These are phyloP conservation scores for Puma concolor DNA, from an alignment of 2,113 vertebrate species.

Conservation along the genomic window DNA sequence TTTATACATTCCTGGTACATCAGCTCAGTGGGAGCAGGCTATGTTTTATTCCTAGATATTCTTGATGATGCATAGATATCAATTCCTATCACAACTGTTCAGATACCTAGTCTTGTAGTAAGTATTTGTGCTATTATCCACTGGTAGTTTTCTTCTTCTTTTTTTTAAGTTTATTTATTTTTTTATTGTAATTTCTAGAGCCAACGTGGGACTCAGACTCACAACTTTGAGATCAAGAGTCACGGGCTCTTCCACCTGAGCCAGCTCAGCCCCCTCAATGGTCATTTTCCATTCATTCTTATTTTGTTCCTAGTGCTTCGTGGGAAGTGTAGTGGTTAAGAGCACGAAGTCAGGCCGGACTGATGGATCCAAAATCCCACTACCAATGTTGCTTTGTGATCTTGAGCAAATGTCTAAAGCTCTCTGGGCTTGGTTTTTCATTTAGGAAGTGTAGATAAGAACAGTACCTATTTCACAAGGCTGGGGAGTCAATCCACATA, in stretches of 20 bases:
- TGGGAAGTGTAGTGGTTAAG: neutral
- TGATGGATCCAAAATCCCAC: neutral
- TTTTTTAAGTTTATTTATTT: neutral
- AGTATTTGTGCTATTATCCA: neutral
- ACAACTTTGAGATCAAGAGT: neutral
- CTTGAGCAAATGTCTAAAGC: neutral
- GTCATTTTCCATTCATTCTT: neutral
- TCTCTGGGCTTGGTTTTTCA: neutral
- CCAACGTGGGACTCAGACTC: neutral
- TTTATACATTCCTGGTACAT: neutral
- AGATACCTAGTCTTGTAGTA: neutral
- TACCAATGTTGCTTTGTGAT: neutral
- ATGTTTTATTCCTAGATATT: conserved; percentile 15
- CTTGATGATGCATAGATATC: neutral
- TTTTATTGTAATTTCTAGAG: neutral
- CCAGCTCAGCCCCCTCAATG: neutral
- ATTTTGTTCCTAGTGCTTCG: neutral
- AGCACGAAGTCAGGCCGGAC: neutral
- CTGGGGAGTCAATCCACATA: neutral
- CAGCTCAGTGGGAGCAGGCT: neutral
- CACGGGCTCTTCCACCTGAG: neutral
- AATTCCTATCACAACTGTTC: neutral
- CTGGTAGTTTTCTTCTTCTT: neutral
- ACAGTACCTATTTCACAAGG: neutral
- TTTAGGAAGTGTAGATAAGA: neutral